phyloP scores from a whole-genome alignment of 2,113 vertebrate species.

The Xenopus laevis region DNA sequence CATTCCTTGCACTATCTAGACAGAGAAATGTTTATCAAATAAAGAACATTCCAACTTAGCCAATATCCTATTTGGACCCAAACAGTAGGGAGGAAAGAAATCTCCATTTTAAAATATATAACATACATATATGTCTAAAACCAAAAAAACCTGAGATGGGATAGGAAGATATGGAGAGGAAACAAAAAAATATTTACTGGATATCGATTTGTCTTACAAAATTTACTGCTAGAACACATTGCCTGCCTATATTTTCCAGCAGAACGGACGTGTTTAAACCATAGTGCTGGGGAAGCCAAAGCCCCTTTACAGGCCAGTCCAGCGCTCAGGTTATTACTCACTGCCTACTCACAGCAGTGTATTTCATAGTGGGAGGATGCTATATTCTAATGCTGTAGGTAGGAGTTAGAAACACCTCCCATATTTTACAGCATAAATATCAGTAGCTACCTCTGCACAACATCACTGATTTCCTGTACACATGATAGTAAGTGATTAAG shows the following conservation, averaged over 20 bases:
- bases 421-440: constrained; percentile 3
- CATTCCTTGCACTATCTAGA: background rate
- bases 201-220: constrained; percentile 11
- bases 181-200: constrained; percentile 5
- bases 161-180: constrained; percentile 6
- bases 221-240: constrained; percentile 14
- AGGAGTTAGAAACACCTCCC: background rate
- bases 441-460: constrained; percentile 95
- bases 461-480: constrained; percentile 95
- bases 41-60: background rate
- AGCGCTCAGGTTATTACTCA: background rate
- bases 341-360: constrained; percentile 22
- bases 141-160: constrained; percentile 36
- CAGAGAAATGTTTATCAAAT: background rate
- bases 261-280: background rate
- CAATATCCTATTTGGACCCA: constrained; percentile 35
- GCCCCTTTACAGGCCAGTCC: background rate
- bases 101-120: constrained; percentile 14
- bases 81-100: constrained; percentile 4
- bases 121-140: background rate
- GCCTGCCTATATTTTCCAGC: constrained; percentile 15
- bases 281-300: background rate
- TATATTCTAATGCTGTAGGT: background rate
- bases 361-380: constrained; percentile 3
- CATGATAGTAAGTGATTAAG: constrained; percentile 92